Percentiles rank a stretch among this genome's conserved stretches.
Conservation (phyloP, 1,140 invertebrate species). For the Vanessa atalanta region DNA sequence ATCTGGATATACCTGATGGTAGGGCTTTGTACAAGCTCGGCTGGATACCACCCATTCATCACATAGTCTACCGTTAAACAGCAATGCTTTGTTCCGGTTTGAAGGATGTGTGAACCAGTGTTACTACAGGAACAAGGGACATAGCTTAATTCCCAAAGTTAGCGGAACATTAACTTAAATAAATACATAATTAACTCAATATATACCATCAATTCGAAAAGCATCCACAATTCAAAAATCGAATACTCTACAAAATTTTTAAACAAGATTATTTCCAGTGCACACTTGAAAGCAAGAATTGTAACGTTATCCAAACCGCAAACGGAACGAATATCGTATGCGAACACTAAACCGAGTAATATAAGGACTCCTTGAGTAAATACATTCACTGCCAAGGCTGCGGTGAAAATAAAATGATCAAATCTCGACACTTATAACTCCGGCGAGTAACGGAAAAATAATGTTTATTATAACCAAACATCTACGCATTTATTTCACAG, state of each 20-base stretch:
- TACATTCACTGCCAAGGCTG: slow-evolving; percentile 43
- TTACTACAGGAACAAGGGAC: no score
- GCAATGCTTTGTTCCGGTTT: no score
- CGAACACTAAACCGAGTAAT: slow-evolving; percentile 31
- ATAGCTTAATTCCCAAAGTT: no score
- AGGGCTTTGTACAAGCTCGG: no score
- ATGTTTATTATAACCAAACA: neutral
- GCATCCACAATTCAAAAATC: neutral
- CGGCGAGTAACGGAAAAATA: no score
- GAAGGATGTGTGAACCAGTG: no score
- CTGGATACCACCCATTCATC: no score
- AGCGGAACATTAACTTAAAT: no score
- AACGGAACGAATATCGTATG: slow-evolving; percentile 20
- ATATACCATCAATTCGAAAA: no score
- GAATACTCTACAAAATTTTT: neutral
- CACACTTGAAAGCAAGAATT: neutral
- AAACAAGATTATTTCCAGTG: neutral
- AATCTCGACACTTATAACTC: neutral
- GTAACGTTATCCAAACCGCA: slow-evolving; percentile 26
- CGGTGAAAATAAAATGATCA: slow-evolving; percentile 39
- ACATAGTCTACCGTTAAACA: no score
- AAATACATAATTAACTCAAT: no score
- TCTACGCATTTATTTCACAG: neutral
- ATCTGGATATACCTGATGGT: no score
- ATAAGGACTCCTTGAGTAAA: slow-evolving; percentile 35